These are phyloP conservation scores for Jacana jacana DNA, from an alignment of 2,113 vertebrate genomes.

Conservation along the genomic window DNA sequence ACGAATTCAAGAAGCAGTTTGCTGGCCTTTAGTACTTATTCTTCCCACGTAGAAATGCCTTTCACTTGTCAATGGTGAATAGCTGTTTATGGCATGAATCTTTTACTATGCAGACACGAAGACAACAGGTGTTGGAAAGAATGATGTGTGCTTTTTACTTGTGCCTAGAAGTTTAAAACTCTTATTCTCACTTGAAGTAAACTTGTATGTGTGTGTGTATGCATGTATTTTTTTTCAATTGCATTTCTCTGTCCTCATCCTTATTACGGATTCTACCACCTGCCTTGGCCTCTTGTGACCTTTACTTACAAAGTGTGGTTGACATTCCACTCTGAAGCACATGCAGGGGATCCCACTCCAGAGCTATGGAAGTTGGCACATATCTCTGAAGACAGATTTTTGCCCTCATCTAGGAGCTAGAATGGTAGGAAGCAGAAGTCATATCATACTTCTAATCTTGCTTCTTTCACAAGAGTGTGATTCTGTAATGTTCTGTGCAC, in stretches of 20 bases:
- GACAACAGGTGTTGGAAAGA: conserved; percentile 59
- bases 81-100: conserved; percentile 42
- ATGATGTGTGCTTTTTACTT: conserved; percentile 29
- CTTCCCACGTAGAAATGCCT: conserved; percentile 29
- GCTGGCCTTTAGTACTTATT: conserved; percentile 24
- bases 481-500: neutral
- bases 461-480: neutral
- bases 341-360: neutral
- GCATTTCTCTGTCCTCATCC: neutral
- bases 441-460: neutral
- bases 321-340: neutral
- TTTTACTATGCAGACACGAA: neutral
- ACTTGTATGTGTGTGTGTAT: neutral
- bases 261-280: neutral
- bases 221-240: neutral
- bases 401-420: neutral
- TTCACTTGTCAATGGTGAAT: conserved; percentile 31
- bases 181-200: neutral
- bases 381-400: neutral
- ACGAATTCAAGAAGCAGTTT: conserved; percentile 48
- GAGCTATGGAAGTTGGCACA: neutral
- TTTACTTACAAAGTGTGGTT: neutral
- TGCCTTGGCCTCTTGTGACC: neutral
- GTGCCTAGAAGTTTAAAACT: conserved; percentile 40
- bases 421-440: neutral